Conservation (phyloP, 1,140 invertebrate species). For the Euura lappo region DNA sequence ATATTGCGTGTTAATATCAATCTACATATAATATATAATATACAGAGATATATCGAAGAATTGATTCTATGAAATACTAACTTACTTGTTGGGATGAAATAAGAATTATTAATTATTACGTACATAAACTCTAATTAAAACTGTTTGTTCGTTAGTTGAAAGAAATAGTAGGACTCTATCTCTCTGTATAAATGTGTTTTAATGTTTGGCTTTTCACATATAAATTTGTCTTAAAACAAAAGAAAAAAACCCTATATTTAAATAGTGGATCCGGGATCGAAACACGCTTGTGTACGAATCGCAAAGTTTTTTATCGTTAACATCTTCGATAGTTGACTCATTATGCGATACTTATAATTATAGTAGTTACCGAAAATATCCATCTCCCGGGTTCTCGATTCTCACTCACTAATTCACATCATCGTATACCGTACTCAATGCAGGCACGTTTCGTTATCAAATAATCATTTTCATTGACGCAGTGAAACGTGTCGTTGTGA, state of each 20-base stretch:
- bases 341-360: not conserved
- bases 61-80: constrained; percentile 39
- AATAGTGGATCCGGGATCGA: not conserved
- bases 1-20: constrained; percentile 49
- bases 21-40: constrained; percentile 40
- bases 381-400: too few species aligned
- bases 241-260: not conserved
- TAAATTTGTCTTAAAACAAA: not conserved
- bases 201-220: constrained; percentile 41
- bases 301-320: not conserved
- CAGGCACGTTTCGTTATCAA: too few species aligned
- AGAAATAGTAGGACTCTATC: constrained; percentile 43
- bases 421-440: too few species aligned
- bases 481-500: too few species aligned
- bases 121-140: constrained; percentile 47
- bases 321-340: not conserved
- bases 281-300: not conserved
- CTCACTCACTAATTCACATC: too few species aligned
- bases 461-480: too few species aligned
- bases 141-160: constrained; percentile 48
- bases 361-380: not conserved
- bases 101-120: constrained; percentile 43
- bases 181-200: constrained; percentile 47
- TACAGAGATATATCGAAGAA: constrained; percentile 42
- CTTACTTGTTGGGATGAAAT: constrained; percentile 42